These are phyloP conservation scores for Diplolepis rosae DNA, from an alignment of 2,888 invertebrate species.

Conservation along the genomic window DNA sequence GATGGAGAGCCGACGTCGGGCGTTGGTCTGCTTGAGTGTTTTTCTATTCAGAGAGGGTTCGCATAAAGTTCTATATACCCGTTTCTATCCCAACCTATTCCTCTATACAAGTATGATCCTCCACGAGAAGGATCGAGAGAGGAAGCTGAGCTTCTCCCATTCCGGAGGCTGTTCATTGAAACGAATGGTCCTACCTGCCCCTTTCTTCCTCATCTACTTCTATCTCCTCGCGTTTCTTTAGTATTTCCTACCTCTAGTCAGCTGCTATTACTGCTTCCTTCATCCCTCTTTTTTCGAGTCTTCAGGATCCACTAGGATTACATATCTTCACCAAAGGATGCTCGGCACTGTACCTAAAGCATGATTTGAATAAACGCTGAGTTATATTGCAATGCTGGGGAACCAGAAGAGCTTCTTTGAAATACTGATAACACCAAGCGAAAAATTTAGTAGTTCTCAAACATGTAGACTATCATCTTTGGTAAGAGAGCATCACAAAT, in stretches of 20 bases:
- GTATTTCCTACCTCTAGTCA: slow-evolving; percentile 33
- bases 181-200: slow-evolving; percentile 66
- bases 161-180: slow-evolving; percentile 67
- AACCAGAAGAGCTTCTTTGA: not conserved
- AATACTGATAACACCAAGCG: not conserved
- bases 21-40: slow-evolving; percentile 67
- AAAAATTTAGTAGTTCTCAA: not conserved
- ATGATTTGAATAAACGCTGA: slow-evolving; percentile 71
- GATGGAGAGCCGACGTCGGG: slow-evolving; percentile 41
- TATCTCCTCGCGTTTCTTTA: slow-evolving; percentile 37
- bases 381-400: slow-evolving; percentile 46
- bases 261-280: slow-evolving; percentile 43
- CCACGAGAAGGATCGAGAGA: slow-evolving; percentile 52
- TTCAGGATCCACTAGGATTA: slow-evolving; percentile 58
- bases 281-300: slow-evolving; percentile 47
- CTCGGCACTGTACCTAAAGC: slow-evolving; percentile 63
- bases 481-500: too few relatives aligned
- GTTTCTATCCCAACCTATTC: slow-evolving; percentile 57
- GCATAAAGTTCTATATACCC: slow-evolving; percentile 66
- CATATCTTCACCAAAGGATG: slow-evolving; percentile 61
- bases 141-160: slow-evolving; percentile 56
- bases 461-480: not conserved
- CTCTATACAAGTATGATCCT: slow-evolving; percentile 52
- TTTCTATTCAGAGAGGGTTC: slow-evolving; percentile 67
- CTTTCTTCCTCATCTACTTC: slow-evolving; percentile 42